A percentile compares a stretch with the other conserved stretches of the same genome.
Conservation (phyloP, 2,113 vertebrate genomes). For the Mus pahari region DNA sequence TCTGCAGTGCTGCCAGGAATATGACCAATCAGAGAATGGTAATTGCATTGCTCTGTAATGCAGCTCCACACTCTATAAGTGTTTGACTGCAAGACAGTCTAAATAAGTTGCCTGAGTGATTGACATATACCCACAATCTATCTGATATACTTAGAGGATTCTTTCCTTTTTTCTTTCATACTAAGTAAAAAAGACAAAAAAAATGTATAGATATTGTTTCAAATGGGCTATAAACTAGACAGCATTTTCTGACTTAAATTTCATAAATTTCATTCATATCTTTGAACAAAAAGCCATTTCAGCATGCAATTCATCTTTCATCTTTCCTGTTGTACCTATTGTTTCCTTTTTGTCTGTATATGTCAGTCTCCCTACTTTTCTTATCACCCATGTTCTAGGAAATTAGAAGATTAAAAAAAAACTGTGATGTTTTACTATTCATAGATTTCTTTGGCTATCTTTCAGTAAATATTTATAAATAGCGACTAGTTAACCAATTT, state of each 20-base stretch:
- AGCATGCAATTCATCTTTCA: not conserved
- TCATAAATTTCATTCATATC: not conserved
- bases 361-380: not conserved
- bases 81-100: not conserved
- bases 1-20: not conserved
- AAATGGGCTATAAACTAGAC: not conserved
- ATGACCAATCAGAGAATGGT: not conserved
- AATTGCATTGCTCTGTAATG: not conserved
- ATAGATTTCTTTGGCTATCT: not conserved
- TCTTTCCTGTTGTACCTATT: not conserved
- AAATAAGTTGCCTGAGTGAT: not conserved
- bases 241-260: not conserved
- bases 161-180: not conserved
- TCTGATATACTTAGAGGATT: not conserved
- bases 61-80: not conserved
- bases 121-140: not conserved
- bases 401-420: not conserved
- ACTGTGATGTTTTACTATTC: not conserved
- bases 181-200: not conserved
- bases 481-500: not conserved
- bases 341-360: not conserved
- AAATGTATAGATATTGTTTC: not conserved
- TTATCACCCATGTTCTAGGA: not conserved
- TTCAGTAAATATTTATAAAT: slow-evolving; percentile 1
- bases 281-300: not conserved